Base-by-base conservation (phyloP, 2,113 vertebrate genomes). In the Mormoops blainvillei region DNA sequence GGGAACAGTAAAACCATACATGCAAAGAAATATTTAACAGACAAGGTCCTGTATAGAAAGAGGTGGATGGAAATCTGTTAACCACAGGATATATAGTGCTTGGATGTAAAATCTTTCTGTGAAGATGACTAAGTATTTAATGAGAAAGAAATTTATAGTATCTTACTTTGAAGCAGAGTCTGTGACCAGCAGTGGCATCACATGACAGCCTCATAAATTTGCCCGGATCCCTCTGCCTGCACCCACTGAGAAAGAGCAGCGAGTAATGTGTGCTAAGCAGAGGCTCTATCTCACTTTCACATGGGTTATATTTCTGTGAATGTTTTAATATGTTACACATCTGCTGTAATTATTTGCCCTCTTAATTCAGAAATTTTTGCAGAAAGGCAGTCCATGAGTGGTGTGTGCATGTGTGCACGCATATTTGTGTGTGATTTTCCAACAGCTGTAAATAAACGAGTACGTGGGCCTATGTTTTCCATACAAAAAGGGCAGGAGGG, bases 111-210 rank as follows among this genome's bases (percentile, higher is more conserved):
- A n/a, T 68, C n/a, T 82, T 78, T 73, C 68, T 83, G 82, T 93
- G 91, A 93, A 43, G 43, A 89, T 97, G 78, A 95, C 89, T 86
- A 68, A 96, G 93, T 91, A 43, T 96, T 94, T 96, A 94, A 97
- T 63, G 70, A 91, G 83, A 92, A 91, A 86, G 93, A 96, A 94
- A 98, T 96, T 86, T 89, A 91, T 89, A 89, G 89, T 38, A 48
- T 91, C 94, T 80, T 88, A 85, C 91, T 97, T 84, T 70, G 68
- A 61, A 96, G 73, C 68, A 31, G 50, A 74, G 16, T 26, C 45
- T 92, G 86, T 94, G 86, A 93, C 86, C 0, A 0, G 74, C 18
- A 19, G 48, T 31, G 65, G 41, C 56, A 54, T 89, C 89, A 87
- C 87, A 83, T 63, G 95, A 91, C 13, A 1, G 33, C 48, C 89